These are phyloP conservation scores for Halictus ligatus DNA, from an alignment of 2,888 invertebrate genomes.

Conservation along the genomic window DNA sequence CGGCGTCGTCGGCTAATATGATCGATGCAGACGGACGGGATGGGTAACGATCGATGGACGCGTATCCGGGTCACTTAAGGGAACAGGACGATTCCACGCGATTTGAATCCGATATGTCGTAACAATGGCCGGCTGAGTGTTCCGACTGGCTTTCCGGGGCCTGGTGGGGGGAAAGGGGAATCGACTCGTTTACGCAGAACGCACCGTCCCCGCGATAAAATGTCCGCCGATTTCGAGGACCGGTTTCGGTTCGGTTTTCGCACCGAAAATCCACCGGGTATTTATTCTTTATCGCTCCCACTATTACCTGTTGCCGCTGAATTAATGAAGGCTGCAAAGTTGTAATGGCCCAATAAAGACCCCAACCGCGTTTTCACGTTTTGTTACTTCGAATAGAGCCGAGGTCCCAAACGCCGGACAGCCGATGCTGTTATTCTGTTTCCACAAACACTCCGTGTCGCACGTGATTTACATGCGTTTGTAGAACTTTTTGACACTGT, in stretches of 20 bases:
- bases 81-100: conserved; percentile 35
- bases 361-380: neutral
- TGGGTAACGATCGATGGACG: neutral
- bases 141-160: neutral
- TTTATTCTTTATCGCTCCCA: neutral
- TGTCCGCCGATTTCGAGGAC: conserved; percentile 17
- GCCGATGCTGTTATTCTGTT: neutral
- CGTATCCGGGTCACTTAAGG: conserved; percentile 30
- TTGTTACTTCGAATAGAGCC: neutral
- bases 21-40: conserved; percentile 25
- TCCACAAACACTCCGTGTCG: too few species aligned
- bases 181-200: conserved; percentile 12
- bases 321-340: conserved; percentile 17
- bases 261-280: neutral
- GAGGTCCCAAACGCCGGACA: neutral
- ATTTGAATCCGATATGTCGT: conserved; percentile 35
- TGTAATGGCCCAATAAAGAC: neutral
- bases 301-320: neutral
- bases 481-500: too few species aligned
- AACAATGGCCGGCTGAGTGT: conserved; percentile 4
- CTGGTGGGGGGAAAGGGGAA: too few species aligned
- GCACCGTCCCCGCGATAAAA: neutral
- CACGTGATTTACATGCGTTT: too few species aligned
- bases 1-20: conserved; percentile 38
- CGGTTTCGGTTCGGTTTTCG: neutral